Evolutionary conservation across 2,113 vertebrate species (phyloP), one percentile per base, ranked within the genome.

Genomic region (Perognathus longimembris): DNA sequence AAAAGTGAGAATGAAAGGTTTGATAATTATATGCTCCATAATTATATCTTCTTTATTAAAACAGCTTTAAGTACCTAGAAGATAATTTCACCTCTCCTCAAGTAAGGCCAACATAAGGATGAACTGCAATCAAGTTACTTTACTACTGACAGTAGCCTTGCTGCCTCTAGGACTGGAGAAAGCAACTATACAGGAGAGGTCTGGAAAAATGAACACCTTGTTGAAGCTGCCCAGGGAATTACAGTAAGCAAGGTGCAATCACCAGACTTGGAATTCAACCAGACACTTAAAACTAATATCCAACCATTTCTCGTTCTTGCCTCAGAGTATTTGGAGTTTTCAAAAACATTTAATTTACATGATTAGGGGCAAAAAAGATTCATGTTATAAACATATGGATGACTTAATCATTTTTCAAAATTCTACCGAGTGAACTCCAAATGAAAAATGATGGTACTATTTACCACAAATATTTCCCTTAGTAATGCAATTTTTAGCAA

Each of bases 381-480:
- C 18, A 69, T 64, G 38, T 76, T 88, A 64, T 59, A 76, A 88
- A 91, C 36, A 91, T 45, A 54, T 9, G 24, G 61, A 83, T 54
- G 69, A 42, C 26, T 89, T 79, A 89, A 71, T 77, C 64, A 61
- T 71, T 91, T 89, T 90, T 73, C 34, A 95, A 87, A 66, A 88
- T 85, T 32, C 38, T 94, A 94, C 57, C 69, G n/a, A 88, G 63
- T 67, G 57, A 94, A 87, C 11, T 50, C 26, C 79, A 92, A 67
- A 59, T 81, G 34, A 94, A 88, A 93, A 80, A 83, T 69, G 63
- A 82, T 64, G 38, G 32, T 57, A 71, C 10, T 9, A 66, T 82
- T 96, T 92, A 64, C 67, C 17, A 89, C 42, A 63, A 86, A 73
- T 74, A 93, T 66, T 89, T 95, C 88, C 63, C 42, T n/a, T 54